Evolutionary conservation across 1,140 invertebrate species (phyloP), one percentile per base, ranked within the genome.

Genomic region (Drosophila azteca): DNA sequence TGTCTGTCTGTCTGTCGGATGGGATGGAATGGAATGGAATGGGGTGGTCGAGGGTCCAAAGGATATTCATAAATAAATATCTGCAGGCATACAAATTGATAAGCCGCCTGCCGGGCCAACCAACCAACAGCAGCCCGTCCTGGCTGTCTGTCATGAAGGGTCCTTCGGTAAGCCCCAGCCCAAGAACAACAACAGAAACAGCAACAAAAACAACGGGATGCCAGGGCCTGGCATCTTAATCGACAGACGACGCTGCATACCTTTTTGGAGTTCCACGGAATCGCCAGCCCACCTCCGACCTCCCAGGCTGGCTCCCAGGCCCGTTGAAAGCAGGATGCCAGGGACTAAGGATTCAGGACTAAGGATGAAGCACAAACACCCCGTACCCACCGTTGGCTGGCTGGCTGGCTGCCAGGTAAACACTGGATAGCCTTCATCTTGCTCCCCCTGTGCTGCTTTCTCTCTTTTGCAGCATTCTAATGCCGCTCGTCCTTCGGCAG

Each of bases 31-130:
- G 17, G 24, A 4, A 26, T 31, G 6, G 6, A 6, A 6, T 8
- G 63, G 55, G 53, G 31, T 29, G 43, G 63, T 58, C 70, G 62
- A 62, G 80, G 71, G 65, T 79, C 59, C 64, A 74, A 84, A 88
- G 82, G 83, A 87, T 87, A 87, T 88, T 87, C 82, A 87, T 88
- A 87, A 87, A 88, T 87, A 87, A 87, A 87, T 87, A 87, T 87
- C 83, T 87, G 79, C 83, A 79, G 83, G 82, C 82, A 82, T 82
- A 87, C 83, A 87, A 87, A 87, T 87, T 87, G 82, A 87, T 87
- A 87, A 87, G 82, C 79, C 79, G 79, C 64, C 82, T 73, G 80
- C 39, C 62, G 53, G 53, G 68, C 52, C 39, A 35, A 20, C 17
- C 17, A 20, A 20, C 17, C 17, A 20, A 20, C 17, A 20, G 20